Evolutionary conservation across 1,140 invertebrate species (phyloP).

Genomic region (Mycetomoellerius zeteki): DNA sequence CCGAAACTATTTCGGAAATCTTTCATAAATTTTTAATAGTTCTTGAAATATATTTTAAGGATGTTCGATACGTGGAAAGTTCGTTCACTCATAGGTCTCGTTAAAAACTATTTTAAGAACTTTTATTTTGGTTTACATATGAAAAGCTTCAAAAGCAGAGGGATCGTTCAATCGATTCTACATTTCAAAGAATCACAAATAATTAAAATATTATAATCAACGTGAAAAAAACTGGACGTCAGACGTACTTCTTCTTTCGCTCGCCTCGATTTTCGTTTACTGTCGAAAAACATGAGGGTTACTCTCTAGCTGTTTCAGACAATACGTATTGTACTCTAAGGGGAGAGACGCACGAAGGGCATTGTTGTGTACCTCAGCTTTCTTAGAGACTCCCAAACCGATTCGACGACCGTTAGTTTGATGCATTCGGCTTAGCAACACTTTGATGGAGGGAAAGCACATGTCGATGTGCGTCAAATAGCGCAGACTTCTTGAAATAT

Average conservation of each 20-base stretch:
- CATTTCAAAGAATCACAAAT: neutral
- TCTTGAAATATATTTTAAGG: neutral
- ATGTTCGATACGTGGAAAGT: neutral
- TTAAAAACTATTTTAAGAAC: neutral
- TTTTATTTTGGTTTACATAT: neutral
- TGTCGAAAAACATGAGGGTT: neutral
- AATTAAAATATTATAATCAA: neutral
- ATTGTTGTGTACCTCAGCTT: constrained; percentile 21
- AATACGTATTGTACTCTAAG: neutral
- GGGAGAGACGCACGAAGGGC: neutral
- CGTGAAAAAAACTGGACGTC: neutral
- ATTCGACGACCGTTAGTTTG: neutral
- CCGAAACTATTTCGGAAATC: neutral
- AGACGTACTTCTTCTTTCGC: neutral
- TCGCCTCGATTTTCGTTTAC: neutral
- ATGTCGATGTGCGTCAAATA: neutral
- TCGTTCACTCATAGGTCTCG: neutral
- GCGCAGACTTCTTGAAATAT: neutral
- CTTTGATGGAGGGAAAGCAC: neutral
- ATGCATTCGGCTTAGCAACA: constrained; percentile 35
- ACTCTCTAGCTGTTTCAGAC: neutral
- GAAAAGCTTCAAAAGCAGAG: neutral
- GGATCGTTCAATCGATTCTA: neutral
- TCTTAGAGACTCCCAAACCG: neutral
- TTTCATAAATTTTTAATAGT: neutral